These are phyloP conservation scores for Ormyrus labotus DNA, from an alignment of 2,888 invertebrate species.

Conservation along the genomic window DNA sequence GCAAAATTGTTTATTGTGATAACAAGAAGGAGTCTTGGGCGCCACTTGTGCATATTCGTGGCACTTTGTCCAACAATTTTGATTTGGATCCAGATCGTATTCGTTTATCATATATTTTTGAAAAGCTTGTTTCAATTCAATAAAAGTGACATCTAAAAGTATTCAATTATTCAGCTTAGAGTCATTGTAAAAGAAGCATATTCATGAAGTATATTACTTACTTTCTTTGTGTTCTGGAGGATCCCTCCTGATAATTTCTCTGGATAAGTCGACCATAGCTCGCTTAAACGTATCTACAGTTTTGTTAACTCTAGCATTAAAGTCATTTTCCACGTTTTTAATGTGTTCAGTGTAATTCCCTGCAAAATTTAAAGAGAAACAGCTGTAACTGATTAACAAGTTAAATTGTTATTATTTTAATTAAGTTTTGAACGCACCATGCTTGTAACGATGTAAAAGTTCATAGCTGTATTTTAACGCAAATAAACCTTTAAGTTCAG, in stretches of 20 bases:
- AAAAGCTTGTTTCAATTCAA: slow-evolving; percentile 4
- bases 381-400: too few relatives aligned
- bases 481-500: slow-evolving; percentile 7
- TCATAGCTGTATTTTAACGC: slow-evolving; percentile 7
- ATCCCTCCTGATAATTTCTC: not conserved
- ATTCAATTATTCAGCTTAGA: too few relatives aligned
- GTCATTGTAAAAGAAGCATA: not conserved
- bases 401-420: not conserved
- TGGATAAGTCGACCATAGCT: not conserved
- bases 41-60: not conserved
- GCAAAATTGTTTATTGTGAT: not conserved
- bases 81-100: not conserved
- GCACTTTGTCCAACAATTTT: slow-evolving; percentile 1
- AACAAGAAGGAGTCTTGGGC: not conserved
- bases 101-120: slow-evolving; percentile 23
- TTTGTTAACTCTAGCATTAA: not conserved
- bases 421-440: not conserved
- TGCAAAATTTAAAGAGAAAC: not conserved
- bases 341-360: not conserved
- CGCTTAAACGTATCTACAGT: not conserved
- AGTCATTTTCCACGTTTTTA: not conserved
- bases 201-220: too few relatives aligned
- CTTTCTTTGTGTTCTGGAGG: too few relatives aligned
- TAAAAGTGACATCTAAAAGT: slow-evolving; percentile 9
- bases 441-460: not conserved